A percentile compares a stretch with the other conserved stretches of the same genome.
Evolutionary conservation across 1,140 invertebrate genomes (phyloP).

Genomic region (Monomorium pharaonis): DNA sequence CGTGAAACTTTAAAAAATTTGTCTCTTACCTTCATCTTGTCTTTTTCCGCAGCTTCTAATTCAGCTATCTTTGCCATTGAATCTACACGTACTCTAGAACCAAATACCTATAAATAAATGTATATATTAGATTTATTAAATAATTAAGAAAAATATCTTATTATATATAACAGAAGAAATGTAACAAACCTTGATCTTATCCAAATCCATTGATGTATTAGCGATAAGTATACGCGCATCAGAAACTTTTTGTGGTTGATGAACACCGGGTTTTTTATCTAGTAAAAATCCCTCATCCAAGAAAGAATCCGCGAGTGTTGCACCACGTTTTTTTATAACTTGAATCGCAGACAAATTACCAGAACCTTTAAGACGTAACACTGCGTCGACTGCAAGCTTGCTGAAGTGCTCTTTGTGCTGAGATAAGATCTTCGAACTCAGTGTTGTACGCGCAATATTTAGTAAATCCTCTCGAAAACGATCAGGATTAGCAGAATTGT

Average conservation of each 20-base stretch:
- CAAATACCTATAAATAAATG: constrained; percentile 90
- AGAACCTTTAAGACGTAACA: constrained; percentile 97
- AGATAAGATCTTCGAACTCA: constrained; percentile 99
- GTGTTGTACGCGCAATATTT: constrained; percentile 98
- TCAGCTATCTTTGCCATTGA: constrained; percentile 99
- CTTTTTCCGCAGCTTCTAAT: constrained; percentile 98
- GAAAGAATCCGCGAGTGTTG: constrained; percentile 97
- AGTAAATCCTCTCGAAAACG: constrained; percentile 95
- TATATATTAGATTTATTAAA: constrained; percentile 34
- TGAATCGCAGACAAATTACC: constrained; percentile 98
- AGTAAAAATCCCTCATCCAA: constrained; percentile 99
- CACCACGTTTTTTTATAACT: constrained; percentile 98
- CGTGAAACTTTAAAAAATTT: neutral
- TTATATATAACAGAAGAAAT: constrained; percentile 18
- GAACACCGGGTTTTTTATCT: constrained; percentile 97
- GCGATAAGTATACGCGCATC: constrained; percentile 98
- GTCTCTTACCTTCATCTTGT: constrained; percentile 97
- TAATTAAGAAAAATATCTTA: constrained; percentile 25
- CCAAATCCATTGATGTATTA: constrained; percentile 99
- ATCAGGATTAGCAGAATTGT: constrained; percentile 93
- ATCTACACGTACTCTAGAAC: constrained; percentile 98
- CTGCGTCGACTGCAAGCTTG: constrained; percentile 97
- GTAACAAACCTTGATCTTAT: constrained; percentile 97
- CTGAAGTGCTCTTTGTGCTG: constrained; percentile 99
- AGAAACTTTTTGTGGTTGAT: constrained; percentile 92